Evolutionary conservation across 2,888 invertebrate species (phyloP).

Genomic region (Molorchus minor): DNA sequence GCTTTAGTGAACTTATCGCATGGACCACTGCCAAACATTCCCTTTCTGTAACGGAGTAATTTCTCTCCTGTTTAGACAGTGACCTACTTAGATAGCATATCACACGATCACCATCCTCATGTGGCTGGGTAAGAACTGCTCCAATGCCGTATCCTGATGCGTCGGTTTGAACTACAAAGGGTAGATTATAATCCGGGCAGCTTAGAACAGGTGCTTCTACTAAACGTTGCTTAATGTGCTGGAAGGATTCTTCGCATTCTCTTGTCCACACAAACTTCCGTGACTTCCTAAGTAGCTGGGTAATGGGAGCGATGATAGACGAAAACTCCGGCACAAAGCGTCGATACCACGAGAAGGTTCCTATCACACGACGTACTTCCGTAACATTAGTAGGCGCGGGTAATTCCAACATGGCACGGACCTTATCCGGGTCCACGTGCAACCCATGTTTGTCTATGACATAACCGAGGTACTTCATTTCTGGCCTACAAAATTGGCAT

Average conservation of each 20-base stretch:
- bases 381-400: constrained; percentile 33
- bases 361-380: constrained; percentile 36
- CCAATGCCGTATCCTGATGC: not conserved
- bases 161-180: not conserved
- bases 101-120: constrained; percentile 1
- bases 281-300: not conserved
- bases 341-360: constrained; percentile 7
- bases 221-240: not conserved
- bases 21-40: constrained; percentile 36
- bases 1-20: constrained; percentile 32
- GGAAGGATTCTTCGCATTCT: not conserved
- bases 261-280: not conserved
- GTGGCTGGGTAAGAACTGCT: not conserved
- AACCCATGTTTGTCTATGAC: constrained; percentile 29
- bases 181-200: not conserved
- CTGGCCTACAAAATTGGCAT: constrained; percentile 28
- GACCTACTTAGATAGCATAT: constrained; percentile 27
- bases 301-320: not conserved
- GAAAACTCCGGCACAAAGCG: not conserved
- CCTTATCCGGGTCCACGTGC: constrained; percentile 30
- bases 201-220: not conserved
- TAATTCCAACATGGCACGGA: constrained; percentile 26
- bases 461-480: constrained; percentile 34
- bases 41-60: constrained; percentile 34
- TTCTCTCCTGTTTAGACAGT: constrained; percentile 24